Evolutionary conservation across 2,113 vertebrate genomes (phyloP).

Genomic region (Alethe diademata): DNA sequence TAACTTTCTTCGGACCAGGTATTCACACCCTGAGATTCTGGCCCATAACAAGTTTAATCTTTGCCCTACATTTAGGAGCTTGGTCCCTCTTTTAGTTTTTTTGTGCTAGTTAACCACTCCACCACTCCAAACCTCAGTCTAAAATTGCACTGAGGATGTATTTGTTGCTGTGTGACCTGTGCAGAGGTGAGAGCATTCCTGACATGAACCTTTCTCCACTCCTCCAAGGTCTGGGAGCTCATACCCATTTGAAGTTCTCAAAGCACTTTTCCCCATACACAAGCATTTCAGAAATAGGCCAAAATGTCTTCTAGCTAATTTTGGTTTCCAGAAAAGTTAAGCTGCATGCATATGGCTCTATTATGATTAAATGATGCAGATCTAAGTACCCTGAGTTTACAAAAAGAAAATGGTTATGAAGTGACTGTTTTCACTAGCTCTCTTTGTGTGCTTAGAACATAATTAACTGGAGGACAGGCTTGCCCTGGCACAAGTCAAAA

Average conservation of each 20-base stretch:
- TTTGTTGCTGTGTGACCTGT: background rate
- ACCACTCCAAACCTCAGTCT: background rate
- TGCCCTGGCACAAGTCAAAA: slow-evolving; percentile 28
- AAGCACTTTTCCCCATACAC: background rate
- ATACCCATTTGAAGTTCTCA: background rate
- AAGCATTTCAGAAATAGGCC: slow-evolving; percentile 25
- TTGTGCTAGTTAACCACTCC: background rate
- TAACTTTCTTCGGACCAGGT: background rate
- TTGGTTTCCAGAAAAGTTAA: slow-evolving; percentile 51
- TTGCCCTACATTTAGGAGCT: background rate
- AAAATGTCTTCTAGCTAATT: slow-evolving; percentile 47
- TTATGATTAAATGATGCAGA: slow-evolving; percentile 56
- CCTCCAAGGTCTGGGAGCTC: background rate
- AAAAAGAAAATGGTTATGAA: slow-evolving; percentile 59
- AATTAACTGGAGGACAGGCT: slow-evolving; percentile 56
- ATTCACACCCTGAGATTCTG: background rate
- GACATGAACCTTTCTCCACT: background rate
- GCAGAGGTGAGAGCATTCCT: background rate
- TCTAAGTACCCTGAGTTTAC: slow-evolving; percentile 50
- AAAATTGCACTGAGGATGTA: background rate
- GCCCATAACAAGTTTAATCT: background rate
- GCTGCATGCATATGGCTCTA: slow-evolving; percentile 44
- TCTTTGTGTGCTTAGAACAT: slow-evolving; percentile 39
- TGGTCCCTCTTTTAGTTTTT: background rate
- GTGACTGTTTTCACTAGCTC: slow-evolving; percentile 51